A percentile compares a stretch with the other conserved stretches of the same genome.
phyloP scores from a whole-genome alignment of 2,888 invertebrate genomes.

The Ophion obscuratus region DNA sequence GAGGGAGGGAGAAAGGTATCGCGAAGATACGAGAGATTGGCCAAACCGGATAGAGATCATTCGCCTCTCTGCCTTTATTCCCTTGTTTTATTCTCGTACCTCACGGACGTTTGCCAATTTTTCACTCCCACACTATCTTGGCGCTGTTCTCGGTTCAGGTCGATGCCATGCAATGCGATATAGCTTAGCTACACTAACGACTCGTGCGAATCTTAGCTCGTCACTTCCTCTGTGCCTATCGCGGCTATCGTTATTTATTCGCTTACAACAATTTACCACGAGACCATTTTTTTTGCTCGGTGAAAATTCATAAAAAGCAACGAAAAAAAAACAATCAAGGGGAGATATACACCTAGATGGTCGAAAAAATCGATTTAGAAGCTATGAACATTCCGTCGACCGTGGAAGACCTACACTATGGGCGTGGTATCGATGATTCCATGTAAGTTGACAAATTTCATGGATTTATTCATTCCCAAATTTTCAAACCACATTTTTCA shows the following conservation, averaged over 20 bases:
- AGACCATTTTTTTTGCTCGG: too few species aligned
- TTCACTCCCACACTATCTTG: conserved; percentile 58
- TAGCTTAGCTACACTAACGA: conserved; percentile 34
- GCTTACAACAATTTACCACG: background rate
- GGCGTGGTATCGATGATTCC: too few species aligned
- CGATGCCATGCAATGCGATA: conserved; percentile 39
- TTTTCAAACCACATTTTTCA: too few species aligned
- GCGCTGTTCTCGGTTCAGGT: conserved; percentile 25
- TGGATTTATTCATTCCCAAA: too few species aligned
- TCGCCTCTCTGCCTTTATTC: conserved; percentile 52
- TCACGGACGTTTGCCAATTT: conserved; percentile 55
- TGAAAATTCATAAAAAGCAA: background rate
- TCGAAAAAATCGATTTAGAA: too few species aligned
- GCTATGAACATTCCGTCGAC: too few species aligned
- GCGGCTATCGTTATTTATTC: background rate
- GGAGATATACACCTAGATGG: too few species aligned
- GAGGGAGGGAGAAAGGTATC: conserved; percentile 29
- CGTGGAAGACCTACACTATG: too few species aligned
- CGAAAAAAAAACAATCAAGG: background rate
- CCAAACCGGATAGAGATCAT: conserved; percentile 64
- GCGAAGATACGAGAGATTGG: conserved; percentile 35
- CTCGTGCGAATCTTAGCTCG: conserved; percentile 27
- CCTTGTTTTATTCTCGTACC: conserved; percentile 49
- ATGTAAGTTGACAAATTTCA: too few species aligned
- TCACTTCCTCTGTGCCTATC: background rate